A percentile compares a stretch with the other conserved stretches of the same genome.
These are phyloP conservation scores for Megalopta genalis DNA, from an alignment of 1,140 invertebrate species.

Conservation along the genomic window DNA sequence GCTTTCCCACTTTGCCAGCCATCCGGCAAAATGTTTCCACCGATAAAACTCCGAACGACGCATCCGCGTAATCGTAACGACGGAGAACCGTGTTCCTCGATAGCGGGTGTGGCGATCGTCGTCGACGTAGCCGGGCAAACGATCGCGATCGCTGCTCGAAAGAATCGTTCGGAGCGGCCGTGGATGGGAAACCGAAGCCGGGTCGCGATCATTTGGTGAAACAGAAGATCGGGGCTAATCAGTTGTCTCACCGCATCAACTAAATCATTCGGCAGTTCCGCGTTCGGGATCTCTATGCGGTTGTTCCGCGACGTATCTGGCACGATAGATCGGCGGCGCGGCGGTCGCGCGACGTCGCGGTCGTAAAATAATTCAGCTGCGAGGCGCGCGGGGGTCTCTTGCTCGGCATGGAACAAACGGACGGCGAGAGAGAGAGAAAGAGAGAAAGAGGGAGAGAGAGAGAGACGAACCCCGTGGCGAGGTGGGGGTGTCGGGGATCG, in stretches of 20 bases:
- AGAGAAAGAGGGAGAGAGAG: too few species aligned
- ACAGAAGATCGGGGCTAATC: constrained; percentile 23
- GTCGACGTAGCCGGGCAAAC: too few species aligned
- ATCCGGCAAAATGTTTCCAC: too few species aligned
- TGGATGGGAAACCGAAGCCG: neutral
- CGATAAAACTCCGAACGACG: too few species aligned
- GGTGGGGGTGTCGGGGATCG: neutral
- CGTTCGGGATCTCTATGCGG: constrained; percentile 12
- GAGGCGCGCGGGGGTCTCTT: neutral
- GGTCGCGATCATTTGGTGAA: neutral
- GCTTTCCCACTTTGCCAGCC: too few species aligned
- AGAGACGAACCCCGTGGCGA: neutral
- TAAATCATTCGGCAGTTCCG: constrained; percentile 32
- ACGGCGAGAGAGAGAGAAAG: too few species aligned
- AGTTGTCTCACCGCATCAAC: neutral
- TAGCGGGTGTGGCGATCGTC: too few species aligned
- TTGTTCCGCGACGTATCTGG: constrained; percentile 26
- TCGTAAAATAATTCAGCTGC: constrained; percentile 51
- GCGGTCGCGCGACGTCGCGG: neutral
- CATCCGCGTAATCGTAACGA: too few species aligned
- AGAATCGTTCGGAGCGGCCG: too few species aligned
- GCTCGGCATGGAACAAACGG: too few species aligned
- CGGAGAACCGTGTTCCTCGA: too few species aligned
- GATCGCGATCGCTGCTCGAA: too few species aligned
- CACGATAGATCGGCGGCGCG: constrained; percentile 4